Conservation (phyloP, 1,140 invertebrate genomes). For the Helicoverpa zea region DNA sequence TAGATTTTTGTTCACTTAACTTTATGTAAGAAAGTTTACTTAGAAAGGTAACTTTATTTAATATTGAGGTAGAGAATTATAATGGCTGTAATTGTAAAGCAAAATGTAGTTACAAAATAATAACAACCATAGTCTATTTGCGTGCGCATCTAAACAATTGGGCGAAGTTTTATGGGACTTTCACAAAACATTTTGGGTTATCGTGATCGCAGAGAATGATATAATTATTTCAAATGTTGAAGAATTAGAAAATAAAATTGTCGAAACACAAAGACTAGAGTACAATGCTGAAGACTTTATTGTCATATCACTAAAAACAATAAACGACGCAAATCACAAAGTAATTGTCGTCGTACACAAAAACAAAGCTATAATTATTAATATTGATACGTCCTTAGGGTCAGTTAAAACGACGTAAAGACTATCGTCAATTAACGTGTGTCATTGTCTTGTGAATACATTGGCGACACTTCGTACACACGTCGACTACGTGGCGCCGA, state of each 20-base stretch:
- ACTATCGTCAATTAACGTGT: slow-evolving; percentile 21
- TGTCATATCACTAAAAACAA: no score
- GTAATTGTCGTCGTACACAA: background rate
- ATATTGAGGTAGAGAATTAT: background rate
- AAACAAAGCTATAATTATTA: slow-evolving; percentile 24
- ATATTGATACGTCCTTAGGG: slow-evolving; percentile 44
- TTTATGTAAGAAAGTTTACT: background rate
- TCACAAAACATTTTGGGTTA: slow-evolving; percentile 34
- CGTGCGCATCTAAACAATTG: slow-evolving; percentile 36
- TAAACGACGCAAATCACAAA: no score
- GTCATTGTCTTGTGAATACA: slow-evolving; percentile 35
- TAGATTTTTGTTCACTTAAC: background rate
- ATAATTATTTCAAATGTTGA: slow-evolving; percentile 26
- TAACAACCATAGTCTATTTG: slow-evolving; percentile 3
- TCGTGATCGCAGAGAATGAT: slow-evolving; percentile 36
- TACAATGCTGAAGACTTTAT: background rate
- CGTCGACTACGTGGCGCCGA: slow-evolving; percentile 13
- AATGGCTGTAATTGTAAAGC: slow-evolving; percentile 10
- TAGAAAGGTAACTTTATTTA: background rate
- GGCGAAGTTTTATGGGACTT: slow-evolving; percentile 39
- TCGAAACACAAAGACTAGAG: background rate
- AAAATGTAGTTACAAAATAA: slow-evolving; percentile 21
- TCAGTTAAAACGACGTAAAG: slow-evolving; percentile 22
- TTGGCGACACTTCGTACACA: slow-evolving; percentile 5
- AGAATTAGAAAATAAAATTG: slow-evolving; percentile 7